Conservation (phyloP, 2,113 vertebrate genomes). For the Abramis brama region DNA sequence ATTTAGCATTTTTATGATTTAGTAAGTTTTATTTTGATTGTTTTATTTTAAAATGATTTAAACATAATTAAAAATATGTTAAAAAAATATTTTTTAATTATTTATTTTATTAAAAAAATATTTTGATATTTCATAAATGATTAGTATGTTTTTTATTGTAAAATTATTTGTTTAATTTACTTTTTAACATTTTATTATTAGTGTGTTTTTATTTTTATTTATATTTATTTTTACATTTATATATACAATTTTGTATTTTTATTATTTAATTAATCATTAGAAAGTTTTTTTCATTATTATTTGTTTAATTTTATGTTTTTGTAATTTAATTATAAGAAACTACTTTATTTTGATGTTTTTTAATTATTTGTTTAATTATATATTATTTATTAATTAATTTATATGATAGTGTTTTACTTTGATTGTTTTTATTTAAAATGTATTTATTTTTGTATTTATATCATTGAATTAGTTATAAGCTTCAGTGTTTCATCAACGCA, state of each 20-base stretch:
- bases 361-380: neutral
- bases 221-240: neutral
- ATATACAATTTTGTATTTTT: neutral
- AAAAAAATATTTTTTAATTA: no score
- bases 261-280: neutral
- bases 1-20: no score
- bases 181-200: neutral
- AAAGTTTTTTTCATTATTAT: no score
- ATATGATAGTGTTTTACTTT: no score
- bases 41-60: no score
- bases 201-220: neutral
- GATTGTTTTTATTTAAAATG: no score
- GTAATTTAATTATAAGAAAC: neutral
- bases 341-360: neutral
- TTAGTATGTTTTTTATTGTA: neutral
- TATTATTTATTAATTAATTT: neutral
- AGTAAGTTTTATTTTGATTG: neutral
- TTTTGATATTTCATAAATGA: neutral
- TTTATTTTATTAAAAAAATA: no score
- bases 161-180: neutral
- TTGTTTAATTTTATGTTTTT: neutral
- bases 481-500: neutral
- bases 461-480: no score
- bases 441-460: neutral
- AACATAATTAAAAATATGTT: no score